A percentile compares a stretch with the other conserved stretches of the same genome.
phyloP scores from a whole-genome alignment of 2,113 vertebrate genomes.

The Chroicocephalus ridibundus region DNA sequence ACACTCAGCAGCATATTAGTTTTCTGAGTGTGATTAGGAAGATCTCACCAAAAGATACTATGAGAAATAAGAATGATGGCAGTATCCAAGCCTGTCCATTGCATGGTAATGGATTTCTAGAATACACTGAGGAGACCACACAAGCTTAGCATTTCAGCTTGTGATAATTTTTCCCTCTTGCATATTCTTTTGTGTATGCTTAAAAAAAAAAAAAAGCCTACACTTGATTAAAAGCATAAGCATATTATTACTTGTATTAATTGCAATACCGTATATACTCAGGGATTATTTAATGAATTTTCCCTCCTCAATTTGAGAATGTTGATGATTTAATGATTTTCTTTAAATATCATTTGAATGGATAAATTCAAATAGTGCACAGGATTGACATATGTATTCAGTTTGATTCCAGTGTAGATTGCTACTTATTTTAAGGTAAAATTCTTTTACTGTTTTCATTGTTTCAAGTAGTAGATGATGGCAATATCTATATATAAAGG shows the following conservation, averaged over 20 bases:
- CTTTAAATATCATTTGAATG: neutral
- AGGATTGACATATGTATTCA: neutral
- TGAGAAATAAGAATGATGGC: neutral
- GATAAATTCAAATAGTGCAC: neutral
- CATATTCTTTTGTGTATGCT: neutral
- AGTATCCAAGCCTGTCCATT: neutral
- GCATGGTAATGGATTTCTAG: neutral
- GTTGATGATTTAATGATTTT: neutral
- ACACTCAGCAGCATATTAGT: neutral
- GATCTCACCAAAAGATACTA: neutral
- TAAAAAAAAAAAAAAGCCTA: neutral
- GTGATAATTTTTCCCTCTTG: neutral
- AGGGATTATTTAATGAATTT: neutral
- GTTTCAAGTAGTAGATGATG: neutral
- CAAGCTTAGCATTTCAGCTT: neutral
- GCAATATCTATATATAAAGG: neutral
- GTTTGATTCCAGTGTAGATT: neutral
- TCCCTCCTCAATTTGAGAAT: neutral
- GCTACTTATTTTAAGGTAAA: neutral
- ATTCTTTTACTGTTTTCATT: neutral
- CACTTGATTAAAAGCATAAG: neutral
- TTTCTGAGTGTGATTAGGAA: neutral
- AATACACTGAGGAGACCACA: neutral
- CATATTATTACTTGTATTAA: neutral
- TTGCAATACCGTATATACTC: neutral